phyloP scores from a whole-genome alignment of 2,888 invertebrate genomes.

The Dioctria linearis region DNA sequence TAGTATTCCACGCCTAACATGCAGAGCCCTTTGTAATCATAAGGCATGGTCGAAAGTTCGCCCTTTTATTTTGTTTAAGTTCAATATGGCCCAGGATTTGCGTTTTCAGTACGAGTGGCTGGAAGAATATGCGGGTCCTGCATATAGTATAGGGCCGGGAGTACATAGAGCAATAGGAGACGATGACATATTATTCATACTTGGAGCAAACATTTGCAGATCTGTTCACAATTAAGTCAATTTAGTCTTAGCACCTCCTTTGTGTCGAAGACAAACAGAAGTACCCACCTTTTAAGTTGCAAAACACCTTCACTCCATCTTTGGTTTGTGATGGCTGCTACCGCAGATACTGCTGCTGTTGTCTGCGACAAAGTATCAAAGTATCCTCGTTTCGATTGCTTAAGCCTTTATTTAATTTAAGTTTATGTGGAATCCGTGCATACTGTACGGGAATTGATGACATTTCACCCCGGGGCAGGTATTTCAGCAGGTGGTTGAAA shows the following conservation, averaged over 20 bases:
- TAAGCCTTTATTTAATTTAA: constrained; percentile 56
- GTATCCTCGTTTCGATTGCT: constrained; percentile 53
- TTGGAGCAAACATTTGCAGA: constrained; percentile 59
- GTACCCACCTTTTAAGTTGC: constrained; percentile 53
- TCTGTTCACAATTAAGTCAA: constrained; percentile 60
- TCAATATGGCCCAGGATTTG: constrained; percentile 5
- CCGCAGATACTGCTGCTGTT: background rate
- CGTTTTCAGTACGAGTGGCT: constrained; percentile 21
- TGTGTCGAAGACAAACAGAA: constrained; percentile 52
- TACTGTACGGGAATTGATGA: constrained; percentile 48
- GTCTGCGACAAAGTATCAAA: background rate
- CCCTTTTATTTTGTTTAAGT: constrained; percentile 37
- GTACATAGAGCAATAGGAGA: constrained; percentile 8
- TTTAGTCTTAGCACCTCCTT: constrained; percentile 59
- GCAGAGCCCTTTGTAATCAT: constrained; percentile 39
- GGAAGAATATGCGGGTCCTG: constrained; percentile 45
- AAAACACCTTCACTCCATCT: background rate
- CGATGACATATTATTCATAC: constrained; percentile 50
- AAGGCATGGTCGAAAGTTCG: constrained; percentile 38
- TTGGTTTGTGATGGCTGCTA: constrained; percentile 21
- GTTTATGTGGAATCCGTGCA: constrained; percentile 54
- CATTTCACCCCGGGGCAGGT: constrained; percentile 22
- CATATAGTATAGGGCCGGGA: background rate
- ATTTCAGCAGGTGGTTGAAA: constrained; percentile 46
- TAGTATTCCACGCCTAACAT: constrained; percentile 5